Evolutionary conservation across 2,113 vertebrate genomes (phyloP).

Genomic region (Recurvirostra avosetta): DNA sequence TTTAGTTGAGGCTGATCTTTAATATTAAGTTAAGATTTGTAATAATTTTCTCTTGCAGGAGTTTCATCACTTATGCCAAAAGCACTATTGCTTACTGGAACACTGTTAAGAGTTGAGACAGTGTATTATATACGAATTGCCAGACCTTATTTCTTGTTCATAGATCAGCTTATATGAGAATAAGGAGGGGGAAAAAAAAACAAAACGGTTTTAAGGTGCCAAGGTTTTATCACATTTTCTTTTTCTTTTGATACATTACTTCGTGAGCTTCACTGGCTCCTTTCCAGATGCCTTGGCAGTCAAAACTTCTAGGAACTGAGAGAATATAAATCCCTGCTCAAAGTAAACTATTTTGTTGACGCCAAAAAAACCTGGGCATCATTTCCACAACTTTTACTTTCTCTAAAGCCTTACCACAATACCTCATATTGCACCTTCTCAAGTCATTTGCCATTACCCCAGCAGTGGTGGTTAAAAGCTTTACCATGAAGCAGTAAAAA

Average conservation of each 20-base stretch:
- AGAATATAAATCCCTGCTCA: neutral
- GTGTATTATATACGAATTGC: constrained; percentile 9
- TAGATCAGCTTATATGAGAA: constrained; percentile 24
- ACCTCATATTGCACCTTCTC: neutral
- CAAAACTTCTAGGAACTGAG: neutral
- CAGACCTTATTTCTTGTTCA: constrained; percentile 17
- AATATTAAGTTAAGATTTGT: neutral
- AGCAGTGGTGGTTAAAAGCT: neutral
- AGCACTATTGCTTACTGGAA: neutral
- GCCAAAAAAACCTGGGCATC: neutral
- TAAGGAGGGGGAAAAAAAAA: neutral
- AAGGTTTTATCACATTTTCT: constrained; percentile 17
- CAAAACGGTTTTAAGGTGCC: neutral
- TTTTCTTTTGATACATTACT: neutral
- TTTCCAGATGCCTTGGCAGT: constrained; percentile 5
- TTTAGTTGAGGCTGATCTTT: neutral
- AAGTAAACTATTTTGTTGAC: neutral
- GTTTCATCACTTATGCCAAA: neutral
- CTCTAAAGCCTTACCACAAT: neutral
- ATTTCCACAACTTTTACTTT: neutral
- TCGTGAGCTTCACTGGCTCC: neutral
- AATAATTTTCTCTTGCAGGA: neutral
- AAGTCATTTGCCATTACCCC: neutral
- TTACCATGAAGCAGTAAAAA: neutral
- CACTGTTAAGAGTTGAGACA: neutral